Percentiles rank a stretch among this genome's conserved stretches.
phyloP scores from a whole-genome alignment of 2,113 vertebrate species.

The Oncorhynchus clarkii region DNA sequence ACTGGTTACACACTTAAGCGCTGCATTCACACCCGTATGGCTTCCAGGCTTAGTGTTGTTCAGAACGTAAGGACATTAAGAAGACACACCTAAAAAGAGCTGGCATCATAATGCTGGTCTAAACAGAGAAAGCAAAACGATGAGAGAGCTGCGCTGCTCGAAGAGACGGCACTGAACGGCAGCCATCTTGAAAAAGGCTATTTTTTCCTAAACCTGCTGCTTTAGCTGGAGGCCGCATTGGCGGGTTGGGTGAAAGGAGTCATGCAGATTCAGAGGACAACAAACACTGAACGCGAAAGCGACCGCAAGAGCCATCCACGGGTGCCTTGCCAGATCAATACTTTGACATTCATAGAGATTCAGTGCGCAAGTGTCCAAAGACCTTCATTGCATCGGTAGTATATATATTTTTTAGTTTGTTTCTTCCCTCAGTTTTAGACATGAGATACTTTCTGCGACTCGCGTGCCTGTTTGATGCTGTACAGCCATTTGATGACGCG shows the following conservation, averaged over 20 bases:
- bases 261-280: slow-evolving; percentile 38
- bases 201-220: slow-evolving; percentile 20
- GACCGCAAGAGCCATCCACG: slow-evolving; percentile 12
- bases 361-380: slow-evolving; percentile 6
- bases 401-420: background rate
- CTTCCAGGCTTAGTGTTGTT: slow-evolving; percentile 48
- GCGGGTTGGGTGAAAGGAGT: slow-evolving; percentile 8
- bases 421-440: slow-evolving; percentile 73
- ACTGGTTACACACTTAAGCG: slow-evolving; percentile 37
- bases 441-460: slow-evolving; percentile 96
- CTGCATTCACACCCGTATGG: slow-evolving; percentile 58
- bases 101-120: background rate
- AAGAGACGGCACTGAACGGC: slow-evolving; percentile 4
- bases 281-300: slow-evolving; percentile 24
- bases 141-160: no score
- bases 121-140: background rate
- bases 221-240: slow-evolving; percentile 8
- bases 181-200: slow-evolving; percentile 7
- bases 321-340: slow-evolving; percentile 13
- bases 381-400: background rate
- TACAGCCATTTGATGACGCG: slow-evolving; percentile 98
- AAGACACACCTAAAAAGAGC: slow-evolving; percentile 6
- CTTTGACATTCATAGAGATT: slow-evolving; percentile 22
- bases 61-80: slow-evolving; percentile 4
- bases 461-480: slow-evolving; percentile 95